Conservation (phyloP, 2,888 invertebrate genomes). For the Drosophila picticornis region DNA sequence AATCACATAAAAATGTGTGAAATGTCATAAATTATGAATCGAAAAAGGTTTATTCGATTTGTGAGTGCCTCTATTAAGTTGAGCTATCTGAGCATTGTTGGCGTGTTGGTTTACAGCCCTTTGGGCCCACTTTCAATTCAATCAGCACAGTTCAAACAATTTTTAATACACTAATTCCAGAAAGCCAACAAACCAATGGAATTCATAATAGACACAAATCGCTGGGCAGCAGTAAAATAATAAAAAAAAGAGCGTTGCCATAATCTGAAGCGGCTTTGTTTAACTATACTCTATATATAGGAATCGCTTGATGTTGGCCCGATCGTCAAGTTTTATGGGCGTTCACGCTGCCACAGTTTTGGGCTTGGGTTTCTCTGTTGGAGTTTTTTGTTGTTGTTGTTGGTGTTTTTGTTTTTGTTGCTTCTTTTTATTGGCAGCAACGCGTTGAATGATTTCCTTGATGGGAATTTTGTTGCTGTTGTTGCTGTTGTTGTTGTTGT, state of each 20-base stretch:
- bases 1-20: slow-evolving; percentile 17
- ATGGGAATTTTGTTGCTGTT: slow-evolving; percentile 50
- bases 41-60: slow-evolving; percentile 13
- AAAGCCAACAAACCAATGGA: slow-evolving; percentile 41
- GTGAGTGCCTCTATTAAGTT: slow-evolving; percentile 33
- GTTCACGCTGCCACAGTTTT: slow-evolving; percentile 35
- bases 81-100: slow-evolving; percentile 32
- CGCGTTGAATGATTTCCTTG: slow-evolving; percentile 70
- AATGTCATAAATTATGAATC: slow-evolving; percentile 19
- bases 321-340: slow-evolving; percentile 58
- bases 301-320: slow-evolving; percentile 51
- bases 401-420: slow-evolving; percentile 17
- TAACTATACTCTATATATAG: slow-evolving; percentile 20
- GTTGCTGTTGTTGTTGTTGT: slow-evolving; percentile 6
- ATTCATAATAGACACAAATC: slow-evolving; percentile 64
- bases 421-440: slow-evolving; percentile 53
- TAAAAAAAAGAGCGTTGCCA: slow-evolving; percentile 33
- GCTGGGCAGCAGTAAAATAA: slow-evolving; percentile 32
- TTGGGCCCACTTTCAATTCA: slow-evolving; percentile 60
- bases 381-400: background rate
- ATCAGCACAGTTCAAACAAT: slow-evolving; percentile 66
- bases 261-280: slow-evolving; percentile 50
- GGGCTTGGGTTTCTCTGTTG: background rate
- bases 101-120: slow-evolving; percentile 34
- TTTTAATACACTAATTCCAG: slow-evolving; percentile 37